A percentile compares a stretch with the other conserved stretches of the same genome.
These are phyloP conservation scores for Lepidurus apus DNA, from an alignment of 1,140 invertebrate genomes.

Conservation along the genomic window DNA sequence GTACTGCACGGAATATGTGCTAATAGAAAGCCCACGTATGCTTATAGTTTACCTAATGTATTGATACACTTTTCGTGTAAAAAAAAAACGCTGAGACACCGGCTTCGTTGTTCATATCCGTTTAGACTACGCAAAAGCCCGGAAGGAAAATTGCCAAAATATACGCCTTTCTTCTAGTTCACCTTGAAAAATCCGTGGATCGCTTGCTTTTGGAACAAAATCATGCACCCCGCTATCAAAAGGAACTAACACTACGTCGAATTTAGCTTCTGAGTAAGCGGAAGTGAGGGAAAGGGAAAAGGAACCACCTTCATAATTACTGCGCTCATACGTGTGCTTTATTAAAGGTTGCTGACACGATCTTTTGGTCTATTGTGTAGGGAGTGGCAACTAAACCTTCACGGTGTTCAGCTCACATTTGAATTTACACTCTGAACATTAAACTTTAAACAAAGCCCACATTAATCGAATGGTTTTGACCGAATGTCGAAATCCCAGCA, in stretches of 20 bases:
- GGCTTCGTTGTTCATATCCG: not conserved
- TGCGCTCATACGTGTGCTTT: not conserved
- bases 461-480: not conserved
- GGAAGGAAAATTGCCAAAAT: not conserved
- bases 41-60: too few relatives aligned
- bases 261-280: not conserved
- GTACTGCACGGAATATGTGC: too few relatives aligned
- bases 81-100: too few relatives aligned
- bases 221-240: not conserved
- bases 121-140: not conserved
- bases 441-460: not conserved
- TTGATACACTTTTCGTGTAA: too few relatives aligned
- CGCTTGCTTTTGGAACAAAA: not conserved
- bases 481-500: not conserved
- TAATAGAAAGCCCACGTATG: too few relatives aligned
- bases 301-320: not conserved
- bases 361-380: too few relatives aligned
- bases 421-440: too few relatives aligned
- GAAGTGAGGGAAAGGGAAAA: not conserved
- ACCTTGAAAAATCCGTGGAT: constrained; percentile 9
- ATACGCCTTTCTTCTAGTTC: constrained; percentile 1
- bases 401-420: too few relatives aligned
- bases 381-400: too few relatives aligned
- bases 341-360: not conserved
- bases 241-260: not conserved